Percentiles rank a stretch among this genome's conserved stretches.
Conservation (phyloP, 2,113 vertebrate genomes). For the Atractosteus spatula region DNA sequence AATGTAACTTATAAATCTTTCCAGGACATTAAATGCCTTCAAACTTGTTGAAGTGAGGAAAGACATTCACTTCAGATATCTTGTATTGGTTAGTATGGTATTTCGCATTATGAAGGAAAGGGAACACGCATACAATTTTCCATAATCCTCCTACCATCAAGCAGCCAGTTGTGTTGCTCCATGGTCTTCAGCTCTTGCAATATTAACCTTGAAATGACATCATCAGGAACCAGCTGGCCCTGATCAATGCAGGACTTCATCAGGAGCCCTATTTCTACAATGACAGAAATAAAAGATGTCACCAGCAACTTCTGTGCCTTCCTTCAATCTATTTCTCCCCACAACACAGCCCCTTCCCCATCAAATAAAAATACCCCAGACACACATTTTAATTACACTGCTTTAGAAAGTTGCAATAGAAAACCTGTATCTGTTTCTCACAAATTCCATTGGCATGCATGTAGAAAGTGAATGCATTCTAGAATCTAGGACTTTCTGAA, state of each 20-base stretch:
- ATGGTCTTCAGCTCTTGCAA: slow-evolving; percentile 76
- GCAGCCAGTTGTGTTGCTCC: slow-evolving; percentile 71
- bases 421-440: too few species aligned
- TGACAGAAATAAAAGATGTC: not conserved
- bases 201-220: slow-evolving; percentile 85
- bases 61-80: not conserved
- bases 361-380: too few species aligned
- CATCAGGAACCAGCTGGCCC: slow-evolving; percentile 89
- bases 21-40: too few species aligned
- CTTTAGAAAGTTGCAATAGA: too few species aligned
- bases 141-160: slow-evolving; percentile 76
- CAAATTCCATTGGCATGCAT: too few species aligned
- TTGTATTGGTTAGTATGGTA: not conserved
- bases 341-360: too few species aligned
- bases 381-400: too few species aligned
- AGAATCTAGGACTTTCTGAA: too few species aligned
- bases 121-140: not conserved
- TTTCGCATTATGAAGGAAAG: not conserved
- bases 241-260: slow-evolving; percentile 92
- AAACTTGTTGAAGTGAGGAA: too few species aligned
- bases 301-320: not conserved
- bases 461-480: too few species aligned
- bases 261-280: slow-evolving; percentile 83
- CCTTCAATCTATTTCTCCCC: not conserved
- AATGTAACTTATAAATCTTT: too few species aligned